These are phyloP conservation scores for Ganaspis sp. DNA, from an alignment of 1,140 invertebrate species.

Conservation along the genomic window DNA sequence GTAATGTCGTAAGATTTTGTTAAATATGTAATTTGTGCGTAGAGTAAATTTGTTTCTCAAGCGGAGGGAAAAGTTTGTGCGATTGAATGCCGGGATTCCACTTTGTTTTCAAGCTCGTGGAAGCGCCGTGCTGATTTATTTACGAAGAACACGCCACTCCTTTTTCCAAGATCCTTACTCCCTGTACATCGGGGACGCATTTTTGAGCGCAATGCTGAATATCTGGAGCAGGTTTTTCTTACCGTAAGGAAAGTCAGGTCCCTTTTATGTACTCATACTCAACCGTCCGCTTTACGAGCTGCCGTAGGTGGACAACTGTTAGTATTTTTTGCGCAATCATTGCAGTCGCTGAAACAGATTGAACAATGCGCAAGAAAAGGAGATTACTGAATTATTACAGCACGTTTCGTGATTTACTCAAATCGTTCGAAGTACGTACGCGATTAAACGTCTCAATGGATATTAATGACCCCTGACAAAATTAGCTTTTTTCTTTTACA, in stretches of 20 bases:
- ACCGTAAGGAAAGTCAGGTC: constrained; percentile 40
- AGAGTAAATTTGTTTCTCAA: neutral
- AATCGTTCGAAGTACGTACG: constrained; percentile 20
- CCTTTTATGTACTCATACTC: constrained; percentile 46
- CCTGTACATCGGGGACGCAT: constrained; percentile 7
- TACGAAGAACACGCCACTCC: constrained; percentile 37
- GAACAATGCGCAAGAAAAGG: constrained; percentile 26
- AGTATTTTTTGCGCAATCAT: constrained; percentile 31
- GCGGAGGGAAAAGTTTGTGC: neutral
- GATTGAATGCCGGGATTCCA: constrained; percentile 24
- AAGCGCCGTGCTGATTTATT: constrained; percentile 66
- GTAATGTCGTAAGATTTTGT: too few relatives aligned
- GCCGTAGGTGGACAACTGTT: constrained; percentile 29
- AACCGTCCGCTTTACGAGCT: constrained; percentile 27
- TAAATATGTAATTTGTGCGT: too few relatives aligned
- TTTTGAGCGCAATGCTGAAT: constrained; percentile 31
- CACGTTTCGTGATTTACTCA: constrained; percentile 18
- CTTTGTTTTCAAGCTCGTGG: constrained; percentile 51
- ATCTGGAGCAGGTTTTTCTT: constrained; percentile 59
- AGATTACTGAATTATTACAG: constrained; percentile 28
- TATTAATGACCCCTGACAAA: neutral
- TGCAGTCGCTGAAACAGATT: constrained; percentile 24
- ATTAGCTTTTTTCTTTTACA: neutral
- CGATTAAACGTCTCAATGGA: constrained; percentile 14
- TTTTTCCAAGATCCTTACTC: constrained; percentile 7